phyloP scores from a whole-genome alignment of 1,140 invertebrate species.

The Geopemphigus sp. region DNA sequence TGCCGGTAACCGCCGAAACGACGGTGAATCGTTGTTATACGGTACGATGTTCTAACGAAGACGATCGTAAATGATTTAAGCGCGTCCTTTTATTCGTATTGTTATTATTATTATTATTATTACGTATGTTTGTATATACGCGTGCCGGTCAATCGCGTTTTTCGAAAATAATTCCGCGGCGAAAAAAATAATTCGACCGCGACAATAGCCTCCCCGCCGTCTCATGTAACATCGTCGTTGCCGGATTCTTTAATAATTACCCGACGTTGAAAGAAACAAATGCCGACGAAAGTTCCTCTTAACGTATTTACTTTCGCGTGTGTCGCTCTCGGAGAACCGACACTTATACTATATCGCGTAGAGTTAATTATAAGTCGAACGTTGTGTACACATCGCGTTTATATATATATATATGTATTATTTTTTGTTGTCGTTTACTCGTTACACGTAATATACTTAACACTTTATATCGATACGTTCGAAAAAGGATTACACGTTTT shows the following conservation, averaged over 20 bases:
- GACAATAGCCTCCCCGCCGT: too few species aligned
- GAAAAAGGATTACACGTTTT: too few species aligned
- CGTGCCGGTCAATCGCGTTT: too few species aligned
- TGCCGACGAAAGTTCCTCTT: slow-evolving; percentile 39
- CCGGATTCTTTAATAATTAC: too few species aligned
- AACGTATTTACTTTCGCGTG: slow-evolving; percentile 24
- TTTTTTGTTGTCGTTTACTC: not conserved
- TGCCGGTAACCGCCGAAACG: too few species aligned
- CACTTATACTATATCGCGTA: too few species aligned
- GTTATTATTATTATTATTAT: slow-evolving; percentile 4
- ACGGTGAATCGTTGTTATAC: not conserved
- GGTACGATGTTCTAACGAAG: not conserved
- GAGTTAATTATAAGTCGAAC: not conserved
- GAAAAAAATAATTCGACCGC: not conserved
- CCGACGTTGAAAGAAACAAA: too few species aligned
- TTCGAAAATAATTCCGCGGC: not conserved
- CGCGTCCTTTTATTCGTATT: too few species aligned
- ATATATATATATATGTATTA: slow-evolving; percentile 8
- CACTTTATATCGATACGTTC: too few species aligned
- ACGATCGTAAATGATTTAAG: too few species aligned
- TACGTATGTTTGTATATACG: not conserved
- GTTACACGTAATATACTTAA: too few species aligned
- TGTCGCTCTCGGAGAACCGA: slow-evolving; percentile 3
- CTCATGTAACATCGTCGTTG: too few species aligned
- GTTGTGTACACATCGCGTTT: not conserved